Conservation (phyloP, 2,113 vertebrate species). For the Oncorhynchus tshawytscha region DNA sequence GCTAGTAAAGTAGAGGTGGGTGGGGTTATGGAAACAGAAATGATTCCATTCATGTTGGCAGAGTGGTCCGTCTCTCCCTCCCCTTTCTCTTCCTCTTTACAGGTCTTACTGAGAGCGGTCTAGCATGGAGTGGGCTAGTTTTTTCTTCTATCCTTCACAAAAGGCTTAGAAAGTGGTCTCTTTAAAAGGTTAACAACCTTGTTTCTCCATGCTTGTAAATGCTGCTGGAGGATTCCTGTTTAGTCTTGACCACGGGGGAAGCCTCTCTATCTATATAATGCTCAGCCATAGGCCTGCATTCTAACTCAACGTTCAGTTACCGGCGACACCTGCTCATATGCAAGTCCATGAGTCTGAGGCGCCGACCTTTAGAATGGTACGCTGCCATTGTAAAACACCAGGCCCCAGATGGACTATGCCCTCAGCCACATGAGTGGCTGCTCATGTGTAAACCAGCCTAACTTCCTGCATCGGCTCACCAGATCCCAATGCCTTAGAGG, state of each 20-base stretch:
- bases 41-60: slow-evolving; percentile 39
- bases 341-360: slow-evolving; percentile 42
- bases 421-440: slow-evolving; percentile 58
- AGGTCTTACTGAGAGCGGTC: slow-evolving; percentile 42
- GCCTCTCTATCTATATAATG: not conserved
- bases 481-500: slow-evolving; percentile 54
- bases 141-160: slow-evolving; percentile 50
- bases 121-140: slow-evolving; percentile 40
- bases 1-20: slow-evolving; percentile 25
- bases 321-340: slow-evolving; percentile 11
- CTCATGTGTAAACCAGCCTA: slow-evolving; percentile 65
- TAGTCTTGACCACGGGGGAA: slow-evolving; percentile 11
- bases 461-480: slow-evolving; percentile 42
- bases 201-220: slow-evolving; percentile 40
- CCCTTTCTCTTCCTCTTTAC: slow-evolving; percentile 24
- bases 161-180: slow-evolving; percentile 53
- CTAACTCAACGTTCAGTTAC: slow-evolving; percentile 30
- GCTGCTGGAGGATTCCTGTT: slow-evolving; percentile 33
- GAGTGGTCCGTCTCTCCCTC: not conserved
- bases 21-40: slow-evolving; percentile 27
- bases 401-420: slow-evolving; percentile 56
- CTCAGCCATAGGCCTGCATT: slow-evolving; percentile 18
- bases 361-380: slow-evolving; percentile 56
- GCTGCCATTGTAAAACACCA: slow-evolving; percentile 8
- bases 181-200: slow-evolving; percentile 52